Evolutionary conservation across 2,888 invertebrate genomes (phyloP).

Genomic region (Bursaphelenchus okinawaensis): DNA sequence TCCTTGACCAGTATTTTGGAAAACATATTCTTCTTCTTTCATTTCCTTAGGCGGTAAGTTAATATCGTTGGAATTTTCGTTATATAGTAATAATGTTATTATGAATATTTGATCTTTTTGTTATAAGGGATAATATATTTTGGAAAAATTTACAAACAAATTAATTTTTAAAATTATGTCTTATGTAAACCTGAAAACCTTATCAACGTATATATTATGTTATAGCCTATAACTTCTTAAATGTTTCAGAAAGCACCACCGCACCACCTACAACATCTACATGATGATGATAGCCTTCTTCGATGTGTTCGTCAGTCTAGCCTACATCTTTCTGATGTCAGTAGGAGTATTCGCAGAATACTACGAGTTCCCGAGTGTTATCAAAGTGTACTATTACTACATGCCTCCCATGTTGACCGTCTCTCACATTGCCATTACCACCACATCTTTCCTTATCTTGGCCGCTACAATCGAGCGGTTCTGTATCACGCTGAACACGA

Average conservation of each 20-base stretch:
- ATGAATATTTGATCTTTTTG: too few species aligned
- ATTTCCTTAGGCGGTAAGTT: slow-evolving; percentile 41
- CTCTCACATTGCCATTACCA: slow-evolving; percentile 54
- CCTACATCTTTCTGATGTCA: slow-evolving; percentile 52
- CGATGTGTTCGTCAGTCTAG: slow-evolving; percentile 48
- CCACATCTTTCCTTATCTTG: slow-evolving; percentile 50
- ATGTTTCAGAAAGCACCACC: slow-evolving; percentile 37
- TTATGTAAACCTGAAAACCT: neutral
- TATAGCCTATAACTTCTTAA: too few species aligned
- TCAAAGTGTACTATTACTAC: slow-evolving; percentile 46
- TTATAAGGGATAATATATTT: too few species aligned
- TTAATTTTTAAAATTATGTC: too few species aligned
- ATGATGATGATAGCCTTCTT: slow-evolving; percentile 53
- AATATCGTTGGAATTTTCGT: neutral
- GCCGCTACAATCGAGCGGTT: slow-evolving; percentile 50
- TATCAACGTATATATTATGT: slow-evolving; percentile 8
- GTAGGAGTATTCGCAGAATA: slow-evolving; percentile 52
- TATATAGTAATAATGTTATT: neutral
- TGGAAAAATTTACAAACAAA: too few species aligned
- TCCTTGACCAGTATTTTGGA: slow-evolving; percentile 43
- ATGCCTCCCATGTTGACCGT: slow-evolving; percentile 54
- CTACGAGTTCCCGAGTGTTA: slow-evolving; percentile 33
- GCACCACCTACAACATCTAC: slow-evolving; percentile 45
- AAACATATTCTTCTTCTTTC: slow-evolving; percentile 46
- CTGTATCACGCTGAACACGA: slow-evolving; percentile 43